Evolutionary conservation across 2,888 invertebrate genomes (phyloP).

Genomic region (Apocheima hispidaria): DNA sequence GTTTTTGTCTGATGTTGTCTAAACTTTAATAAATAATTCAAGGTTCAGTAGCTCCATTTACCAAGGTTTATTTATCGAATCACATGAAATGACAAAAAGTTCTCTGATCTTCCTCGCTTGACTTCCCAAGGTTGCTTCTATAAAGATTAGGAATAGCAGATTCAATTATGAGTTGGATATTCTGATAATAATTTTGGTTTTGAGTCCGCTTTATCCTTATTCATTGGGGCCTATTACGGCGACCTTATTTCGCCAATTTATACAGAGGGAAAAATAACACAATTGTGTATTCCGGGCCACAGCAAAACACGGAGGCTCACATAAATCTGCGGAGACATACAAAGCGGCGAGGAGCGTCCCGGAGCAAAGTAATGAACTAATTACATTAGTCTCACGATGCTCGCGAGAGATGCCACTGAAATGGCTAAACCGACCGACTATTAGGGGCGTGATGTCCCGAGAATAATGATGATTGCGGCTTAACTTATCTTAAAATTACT

Average conservation of each 20-base stretch:
- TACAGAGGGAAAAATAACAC: slow-evolving; percentile 54
- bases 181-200: slow-evolving; percentile 47
- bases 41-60: slow-evolving; percentile 65
- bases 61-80: slow-evolving; percentile 65
- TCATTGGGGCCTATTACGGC: slow-evolving; percentile 54
- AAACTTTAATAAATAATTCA: slow-evolving; percentile 63
- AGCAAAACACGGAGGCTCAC: slow-evolving; percentile 67
- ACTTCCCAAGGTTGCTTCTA: slow-evolving; percentile 52
- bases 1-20: slow-evolving; percentile 64
- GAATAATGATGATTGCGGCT: slow-evolving; percentile 60
- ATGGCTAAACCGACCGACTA: slow-evolving; percentile 65
- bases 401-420: slow-evolving; percentile 66
- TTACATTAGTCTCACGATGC: slow-evolving; percentile 76
- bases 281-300: slow-evolving; percentile 65
- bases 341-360: slow-evolving; percentile 65
- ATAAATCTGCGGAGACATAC: slow-evolving; percentile 74
- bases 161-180: slow-evolving; percentile 39
- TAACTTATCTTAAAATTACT: slow-evolving; percentile 53
- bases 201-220: slow-evolving; percentile 51
- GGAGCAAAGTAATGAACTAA: slow-evolving; percentile 82
- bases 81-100: slow-evolving; percentile 58
- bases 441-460: slow-evolving; percentile 61
- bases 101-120: slow-evolving; percentile 51
- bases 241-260: slow-evolving; percentile 60
- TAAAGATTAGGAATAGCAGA: slow-evolving; percentile 41